Conservation (phyloP, 2,888 invertebrate genomes). For the Ectemnius continuus region DNA sequence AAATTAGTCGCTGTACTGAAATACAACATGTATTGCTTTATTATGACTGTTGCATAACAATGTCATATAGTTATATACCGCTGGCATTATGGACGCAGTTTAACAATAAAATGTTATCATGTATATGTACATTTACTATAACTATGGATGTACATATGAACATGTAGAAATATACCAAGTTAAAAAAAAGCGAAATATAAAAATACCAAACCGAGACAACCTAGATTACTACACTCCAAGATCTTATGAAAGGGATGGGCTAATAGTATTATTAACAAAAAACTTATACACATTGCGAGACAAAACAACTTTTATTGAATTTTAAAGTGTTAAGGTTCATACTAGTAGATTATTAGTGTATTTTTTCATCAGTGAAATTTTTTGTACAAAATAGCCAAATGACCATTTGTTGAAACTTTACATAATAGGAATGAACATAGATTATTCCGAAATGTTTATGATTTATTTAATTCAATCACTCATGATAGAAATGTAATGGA, state of each 20-base stretch:
- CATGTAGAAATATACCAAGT: background rate
- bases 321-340: conserved; percentile 51
- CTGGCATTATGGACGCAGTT: no score
- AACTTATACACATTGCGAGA: conserved; percentile 26
- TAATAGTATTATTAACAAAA: conserved; percentile 19
- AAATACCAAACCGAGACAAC: no score
- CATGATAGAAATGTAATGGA: conserved; percentile 54
- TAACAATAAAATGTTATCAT: conserved; percentile 3
- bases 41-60: no score
- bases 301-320: conserved; percentile 53
- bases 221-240: no score
- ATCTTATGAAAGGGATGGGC: no score
- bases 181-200: conserved; percentile 6
- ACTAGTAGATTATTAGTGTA: conserved; percentile 53
- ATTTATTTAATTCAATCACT: conserved; percentile 71
- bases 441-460: conserved; percentile 62
- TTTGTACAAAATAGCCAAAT: conserved; percentile 64
- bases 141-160: conserved; percentile 14
- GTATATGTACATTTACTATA: background rate
- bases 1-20: no score
- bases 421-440: conserved; percentile 69
- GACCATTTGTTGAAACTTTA: conserved; percentile 55
- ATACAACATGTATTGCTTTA: no score
- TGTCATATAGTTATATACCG: no score
- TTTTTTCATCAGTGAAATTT: conserved; percentile 48